phyloP scores from a whole-genome alignment of 2,797 vertebrate genomes.

The Acipenser transmontanus region DNA sequence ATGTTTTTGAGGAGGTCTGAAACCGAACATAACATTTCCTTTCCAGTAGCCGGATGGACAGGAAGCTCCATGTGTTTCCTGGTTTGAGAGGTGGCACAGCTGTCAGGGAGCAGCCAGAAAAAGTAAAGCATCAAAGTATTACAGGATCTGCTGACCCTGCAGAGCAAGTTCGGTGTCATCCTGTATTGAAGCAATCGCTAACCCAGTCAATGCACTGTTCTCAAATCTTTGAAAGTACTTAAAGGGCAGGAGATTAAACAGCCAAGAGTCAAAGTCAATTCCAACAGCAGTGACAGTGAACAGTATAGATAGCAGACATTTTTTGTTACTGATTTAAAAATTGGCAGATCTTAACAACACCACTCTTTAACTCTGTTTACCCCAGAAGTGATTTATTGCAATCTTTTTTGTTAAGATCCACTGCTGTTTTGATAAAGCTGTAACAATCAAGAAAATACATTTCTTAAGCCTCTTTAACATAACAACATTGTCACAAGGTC shows the following conservation, averaged over 20 bases:
- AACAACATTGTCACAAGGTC: no score
- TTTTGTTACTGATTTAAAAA: no score
- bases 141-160: constrained; percentile 50
- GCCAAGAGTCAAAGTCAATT: neutral
- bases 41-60: constrained; percentile 38
- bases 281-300: no score
- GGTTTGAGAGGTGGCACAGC: constrained; percentile 39
- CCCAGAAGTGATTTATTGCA: no score
- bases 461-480: no score
- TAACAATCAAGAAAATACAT: no score
- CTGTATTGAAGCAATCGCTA: constrained; percentile 10
- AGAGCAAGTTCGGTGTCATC: constrained; percentile 8
- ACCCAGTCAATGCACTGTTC: neutral
- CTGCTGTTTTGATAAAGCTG: no score
- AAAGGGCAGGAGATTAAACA: constrained; percentile 10
- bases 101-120: constrained; percentile 35
- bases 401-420: no score
- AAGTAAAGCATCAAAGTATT: constrained; percentile 43
- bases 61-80: constrained; percentile 68
- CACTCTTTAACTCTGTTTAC: no score
- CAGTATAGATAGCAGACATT: no score
- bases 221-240: neutral
- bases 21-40: constrained; percentile 49
- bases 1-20: constrained; percentile 10
- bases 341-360: no score